These are phyloP conservation scores for Pocillopora verrucosa DNA, from an alignment of 64 coral and sea anemone species.

Conservation along the genomic window DNA sequence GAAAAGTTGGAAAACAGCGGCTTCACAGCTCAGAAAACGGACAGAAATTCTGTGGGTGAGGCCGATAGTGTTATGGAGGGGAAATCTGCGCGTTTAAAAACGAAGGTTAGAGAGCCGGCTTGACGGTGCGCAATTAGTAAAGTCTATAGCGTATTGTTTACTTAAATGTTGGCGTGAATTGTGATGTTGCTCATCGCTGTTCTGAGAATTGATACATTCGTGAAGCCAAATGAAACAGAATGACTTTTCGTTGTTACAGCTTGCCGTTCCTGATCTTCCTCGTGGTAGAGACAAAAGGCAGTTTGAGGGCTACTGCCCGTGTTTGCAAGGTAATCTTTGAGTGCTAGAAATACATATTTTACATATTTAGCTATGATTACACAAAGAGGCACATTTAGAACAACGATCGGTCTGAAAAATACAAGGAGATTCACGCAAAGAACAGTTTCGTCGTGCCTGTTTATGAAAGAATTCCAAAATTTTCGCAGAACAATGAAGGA, in stretches of 20 bases:
- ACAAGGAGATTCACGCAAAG: not conserved
- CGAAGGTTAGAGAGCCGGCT: not conserved
- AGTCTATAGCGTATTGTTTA: not conserved
- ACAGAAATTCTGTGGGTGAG: constrained; percentile 15
- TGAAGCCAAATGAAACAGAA: not conserved
- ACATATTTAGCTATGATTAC: not conserved
- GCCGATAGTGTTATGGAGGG: constrained; percentile 15
- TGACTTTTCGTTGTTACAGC: not conserved
- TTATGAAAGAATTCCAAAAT: not conserved
- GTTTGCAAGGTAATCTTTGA: constrained; percentile 48
- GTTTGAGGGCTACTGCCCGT: constrained; percentile 37
- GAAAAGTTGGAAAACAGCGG: constrained; percentile 34
- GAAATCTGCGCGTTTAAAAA: constrained; percentile 15
- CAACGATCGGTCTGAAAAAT: not conserved
- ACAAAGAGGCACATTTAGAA: not conserved
- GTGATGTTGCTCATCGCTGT: not conserved
- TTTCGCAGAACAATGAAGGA: not conserved
- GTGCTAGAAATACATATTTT: not conserved
- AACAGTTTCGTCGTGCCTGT: not conserved
- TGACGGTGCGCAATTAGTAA: not conserved
- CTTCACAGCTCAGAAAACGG: constrained; percentile 25
- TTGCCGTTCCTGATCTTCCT: not conserved
- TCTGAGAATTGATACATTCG: constrained; percentile 6
- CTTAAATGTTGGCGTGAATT: not conserved
- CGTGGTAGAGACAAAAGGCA: constrained; percentile 48